phyloP scores from a whole-genome alignment of 2,888 invertebrate species.

The Creontiades dilutus region DNA sequence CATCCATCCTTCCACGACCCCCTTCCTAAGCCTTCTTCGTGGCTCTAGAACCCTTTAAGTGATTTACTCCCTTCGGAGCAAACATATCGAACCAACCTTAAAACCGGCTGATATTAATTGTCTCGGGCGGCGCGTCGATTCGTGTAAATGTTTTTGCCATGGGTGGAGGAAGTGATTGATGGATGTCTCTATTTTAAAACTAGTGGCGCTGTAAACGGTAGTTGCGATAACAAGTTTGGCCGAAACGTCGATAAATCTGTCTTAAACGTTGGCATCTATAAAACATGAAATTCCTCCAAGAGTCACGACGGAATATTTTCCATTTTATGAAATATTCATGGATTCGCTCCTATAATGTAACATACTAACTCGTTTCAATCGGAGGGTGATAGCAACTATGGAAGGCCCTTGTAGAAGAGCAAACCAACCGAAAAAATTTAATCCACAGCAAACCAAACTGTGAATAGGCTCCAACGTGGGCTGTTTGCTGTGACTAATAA shows the following conservation, averaged over 20 bases:
- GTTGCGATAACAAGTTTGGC: conserved; percentile 29
- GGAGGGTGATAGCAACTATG: neutral
- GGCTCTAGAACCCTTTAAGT: conserved; percentile 57
- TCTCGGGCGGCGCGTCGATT: conserved; percentile 44
- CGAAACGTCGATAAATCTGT: conserved; percentile 27
- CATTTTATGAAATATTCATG: conserved; percentile 14
- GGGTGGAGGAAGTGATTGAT: conserved; percentile 27
- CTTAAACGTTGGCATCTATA: neutral
- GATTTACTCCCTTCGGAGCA: conserved; percentile 62
- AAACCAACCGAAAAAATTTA: too few relatives aligned
- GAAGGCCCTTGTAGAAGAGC: neutral
- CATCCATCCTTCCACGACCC: conserved; percentile 53
- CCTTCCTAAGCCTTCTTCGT: neutral
- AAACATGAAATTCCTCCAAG: conserved; percentile 18
- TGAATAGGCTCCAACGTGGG: too few relatives aligned
- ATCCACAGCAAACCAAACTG: too few relatives aligned
- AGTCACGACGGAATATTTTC: neutral
- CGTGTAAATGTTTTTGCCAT: conserved; percentile 42
- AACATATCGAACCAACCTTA: conserved; percentile 47
- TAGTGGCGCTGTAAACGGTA: conserved; percentile 40
- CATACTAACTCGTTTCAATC: neutral
- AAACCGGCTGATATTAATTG: conserved; percentile 58
- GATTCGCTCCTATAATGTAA: neutral
- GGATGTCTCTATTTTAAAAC: conserved; percentile 40
- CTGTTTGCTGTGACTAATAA: neutral